Percentiles rank a stretch among this genome's conserved stretches.
Evolutionary conservation across 2,113 vertebrate genomes (phyloP).

Genomic region (Paracanthobrama guichenoti): DNA sequence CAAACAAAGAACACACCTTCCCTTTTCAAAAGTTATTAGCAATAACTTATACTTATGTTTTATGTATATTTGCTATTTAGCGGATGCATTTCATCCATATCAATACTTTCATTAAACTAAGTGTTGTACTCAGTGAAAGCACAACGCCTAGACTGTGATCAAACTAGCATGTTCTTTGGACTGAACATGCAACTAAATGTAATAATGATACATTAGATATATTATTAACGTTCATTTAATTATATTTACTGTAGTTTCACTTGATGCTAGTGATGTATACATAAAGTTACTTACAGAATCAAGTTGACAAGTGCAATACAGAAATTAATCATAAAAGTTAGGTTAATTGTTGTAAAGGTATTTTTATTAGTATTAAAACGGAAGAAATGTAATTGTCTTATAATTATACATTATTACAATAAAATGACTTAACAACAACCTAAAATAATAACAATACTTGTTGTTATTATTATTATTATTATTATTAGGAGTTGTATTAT

Average conservation of each 20-base stretch:
- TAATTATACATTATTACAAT: neutral
- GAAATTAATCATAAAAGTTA: neutral
- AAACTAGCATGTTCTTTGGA: neutral
- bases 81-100: neutral
- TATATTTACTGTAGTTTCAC: neutral
- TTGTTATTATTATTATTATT: neutral
- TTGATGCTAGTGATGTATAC: neutral
- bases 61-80: neutral
- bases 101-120: neutral
- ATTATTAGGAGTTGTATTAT: neutral
- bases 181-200: neutral
- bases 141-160: neutral
- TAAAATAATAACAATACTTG: neutral
- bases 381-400: neutral
- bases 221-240: neutral
- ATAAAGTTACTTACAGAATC: neutral
- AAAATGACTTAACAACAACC: no score
- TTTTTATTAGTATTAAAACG: neutral
- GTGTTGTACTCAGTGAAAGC: no score
- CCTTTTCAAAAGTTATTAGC: neutral
- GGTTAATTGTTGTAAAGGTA: neutral
- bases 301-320: neutral
- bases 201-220: neutral
- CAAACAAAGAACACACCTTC: conserved; percentile 7
- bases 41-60: neutral